These are phyloP conservation scores for Uria aalge DNA, from an alignment of 2,113 vertebrate genomes.

Conservation along the genomic window DNA sequence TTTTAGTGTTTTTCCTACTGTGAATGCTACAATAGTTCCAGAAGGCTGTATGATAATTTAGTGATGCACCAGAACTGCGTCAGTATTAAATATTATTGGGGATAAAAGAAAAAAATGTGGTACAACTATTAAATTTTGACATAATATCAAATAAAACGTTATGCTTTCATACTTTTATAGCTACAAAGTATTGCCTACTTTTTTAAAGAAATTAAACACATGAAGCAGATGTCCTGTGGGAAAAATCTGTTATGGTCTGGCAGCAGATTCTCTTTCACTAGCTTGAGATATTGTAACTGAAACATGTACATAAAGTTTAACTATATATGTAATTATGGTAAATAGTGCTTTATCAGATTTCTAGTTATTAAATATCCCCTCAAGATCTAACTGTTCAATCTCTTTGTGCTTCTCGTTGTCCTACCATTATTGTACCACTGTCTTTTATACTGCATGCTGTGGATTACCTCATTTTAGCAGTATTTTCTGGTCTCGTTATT, in stretches of 20 bases:
- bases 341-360: constrained; percentile 69
- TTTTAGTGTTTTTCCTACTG: neutral
- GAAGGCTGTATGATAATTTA: neutral
- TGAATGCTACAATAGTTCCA: neutral
- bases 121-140: constrained; percentile 45
- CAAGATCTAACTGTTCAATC: constrained; percentile 62
- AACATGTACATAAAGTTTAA: constrained; percentile 61
- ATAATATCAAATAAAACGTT: constrained; percentile 39
- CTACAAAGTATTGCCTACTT: constrained; percentile 50
- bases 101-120: constrained; percentile 14
- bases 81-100: neutral
- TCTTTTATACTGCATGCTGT: neutral
- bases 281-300: constrained; percentile 52
- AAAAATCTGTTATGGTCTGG: constrained; percentile 62
- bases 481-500: constrained; percentile 33
- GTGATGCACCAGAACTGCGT: neutral
- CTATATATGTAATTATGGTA: constrained; percentile 62
- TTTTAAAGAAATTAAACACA: constrained; percentile 65
- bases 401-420: neutral
- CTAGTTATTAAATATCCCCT: constrained; percentile 63
- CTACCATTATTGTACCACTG: neutral
- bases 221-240: constrained; percentile 51
- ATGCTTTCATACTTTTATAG: constrained; percentile 56
- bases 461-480: constrained; percentile 37
- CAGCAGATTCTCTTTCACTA: constrained; percentile 51